Evolutionary conservation across 2,113 vertebrate genomes (phyloP), one percentile per base, ranked within the genome.

Genomic region (Trinectes maculatus): DNA sequence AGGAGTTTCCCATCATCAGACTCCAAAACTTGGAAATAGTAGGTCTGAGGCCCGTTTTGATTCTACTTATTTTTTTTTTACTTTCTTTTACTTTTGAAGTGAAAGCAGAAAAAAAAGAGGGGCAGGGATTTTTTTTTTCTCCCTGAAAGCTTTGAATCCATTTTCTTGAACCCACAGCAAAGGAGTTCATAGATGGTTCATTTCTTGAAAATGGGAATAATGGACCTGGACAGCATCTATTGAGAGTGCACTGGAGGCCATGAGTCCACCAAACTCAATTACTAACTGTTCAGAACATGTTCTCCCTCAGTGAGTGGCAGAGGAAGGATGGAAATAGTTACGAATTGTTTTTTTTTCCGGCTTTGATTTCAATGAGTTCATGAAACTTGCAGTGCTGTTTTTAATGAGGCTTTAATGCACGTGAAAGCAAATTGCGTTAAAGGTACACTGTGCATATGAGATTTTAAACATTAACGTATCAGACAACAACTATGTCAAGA

Each of bases 131-230:
- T 63, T 73, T n/a, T n/a, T n/a, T n/a, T n/a, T n/a, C n/a, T 59
- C 70, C 57, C 71, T 82, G 78, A 79, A 82, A 82, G 74, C 72
- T 62, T 69, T 48, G 51, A 70, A 73, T 84, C 49, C 31, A 46
- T 52, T 67, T 64, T 56, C 0, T 0, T 31, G 65, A 57, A 74
- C 77, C 58, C 15, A 74, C 8, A 37, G 72, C 66, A 46, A 56
- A 58, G 52, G 46, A 43, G 65, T 79, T 79, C 52, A 55, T 56
- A 73, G 63, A 80, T 79, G 71, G 67, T 79, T 82, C 63, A 69
- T 74, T 88, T 82, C 67, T 58, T 76, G 37, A 71, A 63, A 68
- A 82, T 88, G 44, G 67, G 46, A 88, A 76, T 82, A 75, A 82
- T 83, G 66, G 64, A 39, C 63, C 71, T 75, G 78, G 83, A 80